Conservation (phyloP, 2,888 invertebrate genomes). For the Matsumyia berberina region DNA sequence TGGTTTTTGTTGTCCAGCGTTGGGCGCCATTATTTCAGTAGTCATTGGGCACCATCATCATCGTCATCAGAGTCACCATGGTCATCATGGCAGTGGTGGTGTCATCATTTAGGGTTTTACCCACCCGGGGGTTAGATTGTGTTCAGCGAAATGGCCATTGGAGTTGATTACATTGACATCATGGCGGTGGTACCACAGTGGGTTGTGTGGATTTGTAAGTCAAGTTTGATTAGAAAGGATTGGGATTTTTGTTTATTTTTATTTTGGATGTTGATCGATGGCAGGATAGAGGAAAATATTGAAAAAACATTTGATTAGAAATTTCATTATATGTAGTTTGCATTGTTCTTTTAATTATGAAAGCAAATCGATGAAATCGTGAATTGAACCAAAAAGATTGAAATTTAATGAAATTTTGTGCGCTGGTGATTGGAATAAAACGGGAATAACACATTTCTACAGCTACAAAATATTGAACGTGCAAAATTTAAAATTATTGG, state of each 20-base stretch:
- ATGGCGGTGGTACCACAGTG: conserved; percentile 14
- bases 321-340: conserved; percentile 55
- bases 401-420: conserved; percentile 47
- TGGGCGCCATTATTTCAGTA: conserved; percentile 69
- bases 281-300: conserved; percentile 12
- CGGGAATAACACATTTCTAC: conserved; percentile 10
- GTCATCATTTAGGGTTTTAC: conserved; percentile 68
- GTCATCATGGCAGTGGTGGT: conserved; percentile 60
- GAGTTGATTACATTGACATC: conserved; percentile 69
- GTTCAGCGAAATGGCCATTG: conserved; percentile 41
- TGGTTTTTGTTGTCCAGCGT: conserved; percentile 48
- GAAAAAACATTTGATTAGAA: conserved; percentile 70
- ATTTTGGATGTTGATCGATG: conserved; percentile 53
- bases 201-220: conserved; percentile 38
- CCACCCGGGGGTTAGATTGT: conserved; percentile 12
- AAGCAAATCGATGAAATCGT: conserved; percentile 59
- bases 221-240: conserved; percentile 39
- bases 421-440: conserved; percentile 29
- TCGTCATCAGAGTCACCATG: conserved; percentile 69
- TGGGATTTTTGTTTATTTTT: conserved; percentile 34
- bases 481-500: conserved; percentile 48
- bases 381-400: conserved; percentile 12
- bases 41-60: conserved; percentile 56
- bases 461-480: conserved; percentile 62
- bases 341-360: conserved; percentile 63